Base-by-base conservation (phyloP, 2,113 vertebrate genomes). In the Seriola dumerili region DNA sequence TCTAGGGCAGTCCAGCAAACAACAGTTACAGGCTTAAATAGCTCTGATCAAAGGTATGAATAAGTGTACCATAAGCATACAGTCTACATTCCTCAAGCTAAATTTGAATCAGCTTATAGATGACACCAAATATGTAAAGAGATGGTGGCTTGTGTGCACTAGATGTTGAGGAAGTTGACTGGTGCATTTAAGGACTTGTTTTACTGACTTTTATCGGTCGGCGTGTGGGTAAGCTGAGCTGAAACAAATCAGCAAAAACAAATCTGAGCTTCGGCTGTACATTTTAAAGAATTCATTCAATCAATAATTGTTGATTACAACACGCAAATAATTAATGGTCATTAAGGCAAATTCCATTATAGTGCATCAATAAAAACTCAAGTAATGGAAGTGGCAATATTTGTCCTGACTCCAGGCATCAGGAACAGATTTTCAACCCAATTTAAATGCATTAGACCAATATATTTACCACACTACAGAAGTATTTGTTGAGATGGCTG, bases 381-480 rank as follows among this genome's bases (percentile, higher is more conserved):
- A 19, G 32, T 73, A 83, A 76, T 81, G 54, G 64, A 85, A 59
- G 46, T 38, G n/a, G 34, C 42, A 57, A 80, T 75, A 65, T 87
- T 78, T 85, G 36, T 42, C 57, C 21, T 80, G 59, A 71, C 72
- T 85, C 29, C 71, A 85, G 64, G 82, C 73, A 52, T 65, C 11
- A 8, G 25, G 3, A 72, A 79, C 61, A 63, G 10, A 76, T 76
- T 79, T 76, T 25, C 57, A 58, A n/a, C 40, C 54, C 72, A 71
- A 70, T 78, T 86, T 77, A 78, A 85, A 88, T 81, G 70, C 59
- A 67, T 67, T 25, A 68, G 72, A 76, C 46, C 46, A 36, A 71
- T 66, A 64, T 78, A 36, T 80, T 80, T 83, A 77, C 32, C 36
- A 54, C 59, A 75, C 8, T 17, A 12, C 44, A 14, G 9, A 54